These are phyloP conservation scores for Salvelinus namaycush DNA, from an alignment of 2,113 vertebrate species.

Conservation along the genomic window DNA sequence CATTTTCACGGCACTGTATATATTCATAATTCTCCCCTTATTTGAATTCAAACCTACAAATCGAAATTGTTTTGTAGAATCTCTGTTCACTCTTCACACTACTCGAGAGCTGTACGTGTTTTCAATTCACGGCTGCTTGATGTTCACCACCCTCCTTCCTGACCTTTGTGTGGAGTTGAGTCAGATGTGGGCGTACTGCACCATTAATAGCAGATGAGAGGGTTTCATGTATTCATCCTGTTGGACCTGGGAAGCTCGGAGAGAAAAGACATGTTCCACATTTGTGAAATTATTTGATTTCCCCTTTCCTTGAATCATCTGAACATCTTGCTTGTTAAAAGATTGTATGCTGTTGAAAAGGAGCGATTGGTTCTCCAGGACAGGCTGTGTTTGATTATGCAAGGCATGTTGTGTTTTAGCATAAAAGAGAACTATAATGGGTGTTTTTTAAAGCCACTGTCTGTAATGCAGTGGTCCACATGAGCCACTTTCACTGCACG, in stretches of 20 bases:
- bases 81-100: not conserved
- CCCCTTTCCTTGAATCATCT: slow-evolving; percentile 12
- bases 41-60: not conserved
- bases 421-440: slow-evolving; percentile 59
- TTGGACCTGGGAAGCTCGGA: not conserved
- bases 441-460: slow-evolving; percentile 39
- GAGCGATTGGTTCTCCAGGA: slow-evolving; percentile 16
- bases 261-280: not conserved
- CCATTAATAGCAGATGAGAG: not conserved
- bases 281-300: slow-evolving; percentile 32
- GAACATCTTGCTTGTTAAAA: slow-evolving; percentile 40
- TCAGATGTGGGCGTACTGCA: not conserved
- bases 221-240: slow-evolving; percentile 1
- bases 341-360: slow-evolving; percentile 33
- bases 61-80: not conserved
- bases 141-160: not conserved
- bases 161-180: not conserved
- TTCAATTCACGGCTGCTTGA: not conserved
- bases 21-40: not conserved
- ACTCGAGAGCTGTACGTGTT: not conserved
- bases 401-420: slow-evolving; percentile 38
- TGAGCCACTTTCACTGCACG: slow-evolving; percentile 29
- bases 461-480: slow-evolving; percentile 5
- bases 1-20: not conserved
- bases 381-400: slow-evolving; percentile 38